Evolutionary conservation across 2,797 vertebrate species (phyloP).

Genomic region (Pipistrellus pygmaeus): DNA sequence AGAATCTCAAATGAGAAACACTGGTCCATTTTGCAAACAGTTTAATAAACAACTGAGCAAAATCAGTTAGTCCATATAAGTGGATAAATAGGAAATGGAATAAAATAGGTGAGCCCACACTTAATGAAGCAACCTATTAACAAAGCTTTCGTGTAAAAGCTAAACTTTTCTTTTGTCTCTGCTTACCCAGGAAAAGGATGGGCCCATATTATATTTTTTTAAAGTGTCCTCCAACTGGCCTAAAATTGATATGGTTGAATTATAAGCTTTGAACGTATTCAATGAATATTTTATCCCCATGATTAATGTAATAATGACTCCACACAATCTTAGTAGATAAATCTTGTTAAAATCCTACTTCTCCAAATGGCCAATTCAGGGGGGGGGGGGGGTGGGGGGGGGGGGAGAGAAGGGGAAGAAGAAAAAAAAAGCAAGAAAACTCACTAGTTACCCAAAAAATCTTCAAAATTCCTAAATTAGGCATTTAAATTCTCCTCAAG

Average conservation of each 20-base stretch:
- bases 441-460: not conserved
- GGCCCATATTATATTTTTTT: not conserved
- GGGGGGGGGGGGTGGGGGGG: too few species aligned
- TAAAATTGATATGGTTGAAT: not conserved
- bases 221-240: not conserved
- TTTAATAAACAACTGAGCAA: constrained; percentile 33
- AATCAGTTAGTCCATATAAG: not conserved
- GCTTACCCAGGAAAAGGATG: not conserved
- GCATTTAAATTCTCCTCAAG: not conserved
- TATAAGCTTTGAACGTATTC: not conserved
- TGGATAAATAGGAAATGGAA: not conserved
- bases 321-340: not conserved
- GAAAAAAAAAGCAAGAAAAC: not conserved
- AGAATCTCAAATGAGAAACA: not conserved
- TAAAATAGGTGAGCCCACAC: not conserved
- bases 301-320: constrained; percentile 33
- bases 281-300: not conserved
- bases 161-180: not conserved
- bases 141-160: not conserved
- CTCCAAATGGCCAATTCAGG: not conserved
- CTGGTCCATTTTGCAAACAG: not conserved
- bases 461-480: not conserved
- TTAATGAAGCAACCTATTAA: not conserved
- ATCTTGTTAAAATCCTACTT: not conserved
- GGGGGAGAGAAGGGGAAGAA: not conserved